Base-by-base conservation (phyloP, 2,113 vertebrate genomes). In the Stomatorhinus ivindoensis region DNA sequence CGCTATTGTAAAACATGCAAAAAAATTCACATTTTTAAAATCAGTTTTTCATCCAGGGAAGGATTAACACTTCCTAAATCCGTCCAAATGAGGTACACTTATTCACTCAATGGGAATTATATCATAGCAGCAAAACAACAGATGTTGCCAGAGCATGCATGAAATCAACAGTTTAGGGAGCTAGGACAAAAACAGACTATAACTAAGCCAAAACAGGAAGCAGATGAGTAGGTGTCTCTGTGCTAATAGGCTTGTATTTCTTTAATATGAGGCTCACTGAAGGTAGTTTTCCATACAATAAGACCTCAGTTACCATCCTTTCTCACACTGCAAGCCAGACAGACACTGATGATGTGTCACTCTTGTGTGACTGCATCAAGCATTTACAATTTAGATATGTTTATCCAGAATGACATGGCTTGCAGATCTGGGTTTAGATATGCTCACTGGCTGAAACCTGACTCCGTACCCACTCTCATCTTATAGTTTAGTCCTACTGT, bases 1-100 rank as follows among this genome's bases (percentile, higher is more conserved):
- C 1, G 2, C 21, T 21, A 47, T 47, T 42, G 8, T 42, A 47
- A 27, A 44, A 84, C 42, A 84, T 47, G 82, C 82, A 27, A 24
- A 13, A 39, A n/a, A 44, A 7, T 84, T 47, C 82, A 46, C 39
- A 84, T n/a, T 84, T 46, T 84, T 21, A 9, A 83, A 47, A 47
- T 84, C 82, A 10, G 3, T 46, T n/a, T 84, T 44, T 24, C 39
- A 47, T 42, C 42, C 44, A 47, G 21, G 19, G 21, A 84, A 47
- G 82, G 82, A 84, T 84, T 84, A 84, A n/a, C 44, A 24, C 82
- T 84, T 44, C 44, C 82, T 84, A 84, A 84, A 84, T 10, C 85
- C 50, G 17, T 87, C 50, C 39, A 87, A 53, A 87, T 53, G 27
- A 87, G 85, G 48, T 87, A 13, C 13, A 53, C 85, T 86, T 50